Evolutionary conservation across 2,888 invertebrate genomes (phyloP).

Genomic region (Caenorhabditis virilis): DNA sequence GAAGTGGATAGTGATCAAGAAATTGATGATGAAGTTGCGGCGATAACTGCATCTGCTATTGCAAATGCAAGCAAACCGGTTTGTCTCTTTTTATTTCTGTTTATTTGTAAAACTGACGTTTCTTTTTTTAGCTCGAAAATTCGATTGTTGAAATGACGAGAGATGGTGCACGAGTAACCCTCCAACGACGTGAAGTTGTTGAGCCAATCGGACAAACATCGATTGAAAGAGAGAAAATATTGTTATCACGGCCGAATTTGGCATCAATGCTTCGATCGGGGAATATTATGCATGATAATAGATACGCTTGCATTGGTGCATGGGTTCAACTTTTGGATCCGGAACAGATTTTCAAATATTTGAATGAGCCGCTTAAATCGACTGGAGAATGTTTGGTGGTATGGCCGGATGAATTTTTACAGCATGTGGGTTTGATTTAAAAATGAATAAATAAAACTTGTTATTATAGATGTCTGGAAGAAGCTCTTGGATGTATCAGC

Average conservation of each 20-base stretch:
- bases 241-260: constrained; percentile 23
- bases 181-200: constrained; percentile 11
- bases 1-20: constrained; percentile 18
- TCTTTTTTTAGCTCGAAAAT: constrained; percentile 41
- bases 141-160: constrained; percentile 51
- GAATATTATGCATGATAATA: constrained; percentile 12
- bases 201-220: constrained; percentile 16
- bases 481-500: constrained; percentile 37
- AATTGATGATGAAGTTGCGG: constrained; percentile 5
- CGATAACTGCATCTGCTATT: background rate
- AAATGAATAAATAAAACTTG: background rate
- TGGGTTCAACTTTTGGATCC: constrained; percentile 30
- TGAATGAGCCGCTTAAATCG: constrained; percentile 62
- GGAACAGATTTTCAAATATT: constrained; percentile 50
- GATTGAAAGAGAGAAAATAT: constrained; percentile 24
- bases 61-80: too few relatives aligned
- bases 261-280: constrained; percentile 15
- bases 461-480: constrained; percentile 34
- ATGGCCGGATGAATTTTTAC: constrained; percentile 85
- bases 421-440: constrained; percentile 28
- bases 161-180: constrained; percentile 47
- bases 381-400: constrained; percentile 74
- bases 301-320: constrained; percentile 24
- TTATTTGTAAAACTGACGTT: too few relatives aligned
- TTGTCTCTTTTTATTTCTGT: too few relatives aligned